phyloP scores from a whole-genome alignment of 1,140 invertebrate species.

The Nephotettix cincticeps region DNA sequence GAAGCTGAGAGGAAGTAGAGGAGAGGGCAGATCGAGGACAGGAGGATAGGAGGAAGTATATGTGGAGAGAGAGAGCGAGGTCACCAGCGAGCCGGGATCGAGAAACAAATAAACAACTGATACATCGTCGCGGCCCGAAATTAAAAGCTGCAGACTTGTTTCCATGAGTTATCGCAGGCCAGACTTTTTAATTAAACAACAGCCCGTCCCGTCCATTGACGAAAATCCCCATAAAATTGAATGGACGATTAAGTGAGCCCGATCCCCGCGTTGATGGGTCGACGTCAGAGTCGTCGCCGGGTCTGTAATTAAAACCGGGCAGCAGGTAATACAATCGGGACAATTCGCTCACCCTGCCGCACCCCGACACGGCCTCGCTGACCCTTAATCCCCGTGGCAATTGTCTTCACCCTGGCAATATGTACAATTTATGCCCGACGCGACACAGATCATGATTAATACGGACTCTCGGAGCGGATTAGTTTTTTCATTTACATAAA shows the following conservation, averaged over 20 bases:
- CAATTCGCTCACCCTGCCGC: neutral
- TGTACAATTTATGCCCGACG: neutral
- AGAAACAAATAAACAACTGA: slow-evolving; percentile 12
- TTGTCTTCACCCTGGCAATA: slow-evolving; percentile 15
- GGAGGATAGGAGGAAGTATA: no score
- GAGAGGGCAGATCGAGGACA: no score
- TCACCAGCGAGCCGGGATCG: neutral
- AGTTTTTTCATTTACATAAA: no score
- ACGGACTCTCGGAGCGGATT: neutral
- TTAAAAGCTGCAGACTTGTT: slow-evolving; percentile 19
- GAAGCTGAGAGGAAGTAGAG: no score
- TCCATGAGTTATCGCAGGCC: slow-evolving; percentile 13
- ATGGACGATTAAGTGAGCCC: slow-evolving; percentile 7
- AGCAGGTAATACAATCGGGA: neutral
- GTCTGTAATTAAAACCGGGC: neutral
- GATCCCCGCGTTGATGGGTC: neutral
- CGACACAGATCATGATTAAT: slow-evolving; percentile 17
- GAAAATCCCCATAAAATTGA: slow-evolving; percentile 20
- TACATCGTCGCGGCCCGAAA: slow-evolving; percentile 7
- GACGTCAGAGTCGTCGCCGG: neutral
- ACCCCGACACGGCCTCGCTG: neutral
- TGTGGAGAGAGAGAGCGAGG: no score
- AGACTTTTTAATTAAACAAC: slow-evolving; percentile 20
- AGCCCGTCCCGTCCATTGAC: slow-evolving; percentile 10
- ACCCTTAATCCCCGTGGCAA: neutral